These are phyloP conservation scores for Salvelinus alpinus DNA, from an alignment of 2,113 vertebrate species.

Conservation along the genomic window DNA sequence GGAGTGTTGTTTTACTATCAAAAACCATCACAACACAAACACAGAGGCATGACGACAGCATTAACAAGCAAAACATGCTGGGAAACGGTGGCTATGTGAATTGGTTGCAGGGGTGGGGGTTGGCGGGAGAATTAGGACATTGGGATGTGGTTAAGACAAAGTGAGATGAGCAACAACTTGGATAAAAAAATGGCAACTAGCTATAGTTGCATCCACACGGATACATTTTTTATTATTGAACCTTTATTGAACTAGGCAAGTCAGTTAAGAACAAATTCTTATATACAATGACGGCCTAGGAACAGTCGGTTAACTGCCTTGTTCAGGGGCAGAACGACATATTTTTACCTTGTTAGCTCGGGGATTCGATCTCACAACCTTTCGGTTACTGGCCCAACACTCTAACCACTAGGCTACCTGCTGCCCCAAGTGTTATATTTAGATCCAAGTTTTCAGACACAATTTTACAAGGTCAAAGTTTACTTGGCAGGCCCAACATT, in stretches of 20 bases:
- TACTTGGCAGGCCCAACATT: not conserved
- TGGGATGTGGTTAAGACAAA: not conserved
- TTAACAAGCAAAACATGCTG: constrained; percentile 14
- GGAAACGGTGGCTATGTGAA: not conserved
- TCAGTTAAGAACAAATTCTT: too few relatives aligned
- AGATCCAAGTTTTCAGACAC: too few relatives aligned
- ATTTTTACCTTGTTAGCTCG: too few relatives aligned
- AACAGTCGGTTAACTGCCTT: too few relatives aligned
- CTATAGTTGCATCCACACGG: too few relatives aligned
- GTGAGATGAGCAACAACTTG: not conserved
- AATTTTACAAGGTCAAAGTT: not conserved
- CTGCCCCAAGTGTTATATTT: too few relatives aligned
- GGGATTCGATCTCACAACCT: too few relatives aligned
- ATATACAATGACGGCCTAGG: too few relatives aligned
- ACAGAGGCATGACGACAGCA: not conserved
- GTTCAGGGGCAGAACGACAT: too few relatives aligned
- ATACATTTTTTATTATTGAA: not conserved
- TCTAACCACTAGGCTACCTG: too few relatives aligned
- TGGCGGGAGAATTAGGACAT: not conserved
- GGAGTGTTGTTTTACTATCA: not conserved
- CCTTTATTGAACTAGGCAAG: too few relatives aligned
- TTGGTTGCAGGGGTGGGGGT: not conserved
- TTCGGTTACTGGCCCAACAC: too few relatives aligned
- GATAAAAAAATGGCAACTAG: not conserved
- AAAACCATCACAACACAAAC: not conserved